phyloP scores from a whole-genome alignment of 2,797 vertebrate genomes.

The Cottoperca gobio region DNA sequence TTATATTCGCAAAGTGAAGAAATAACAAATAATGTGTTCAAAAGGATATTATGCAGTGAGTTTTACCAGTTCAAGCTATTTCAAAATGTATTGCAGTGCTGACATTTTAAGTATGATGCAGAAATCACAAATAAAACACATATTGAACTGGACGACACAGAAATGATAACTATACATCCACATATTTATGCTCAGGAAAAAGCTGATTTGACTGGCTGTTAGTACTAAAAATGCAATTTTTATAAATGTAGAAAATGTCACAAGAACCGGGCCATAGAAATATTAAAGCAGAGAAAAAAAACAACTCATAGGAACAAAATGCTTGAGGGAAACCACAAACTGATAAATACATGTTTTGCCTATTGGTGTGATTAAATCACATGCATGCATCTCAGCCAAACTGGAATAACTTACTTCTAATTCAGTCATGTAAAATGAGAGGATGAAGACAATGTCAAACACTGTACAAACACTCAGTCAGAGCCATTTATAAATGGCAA shows the following conservation, averaged over 20 bases:
- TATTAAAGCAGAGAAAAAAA: constrained; percentile 48
- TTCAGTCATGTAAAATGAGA: constrained; percentile 73
- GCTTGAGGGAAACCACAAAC: constrained; percentile 48
- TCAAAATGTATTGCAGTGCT: constrained; percentile 33
- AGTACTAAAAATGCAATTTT: constrained; percentile 40
- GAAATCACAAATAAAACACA: constrained; percentile 57
- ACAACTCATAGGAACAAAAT: constrained; percentile 41
- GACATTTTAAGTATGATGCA: constrained; percentile 30
- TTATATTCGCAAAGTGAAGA: constrained; percentile 62
- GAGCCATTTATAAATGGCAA: constrained; percentile 50
- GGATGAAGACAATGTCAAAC: constrained; percentile 56
- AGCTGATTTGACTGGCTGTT: constrained; percentile 25
- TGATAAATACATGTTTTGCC: constrained; percentile 63
- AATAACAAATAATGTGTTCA: constrained; percentile 56
- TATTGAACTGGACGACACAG: constrained; percentile 54
- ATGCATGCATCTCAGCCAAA: constrained; percentile 80
- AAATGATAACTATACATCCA: constrained; percentile 58
- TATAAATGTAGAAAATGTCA: constrained; percentile 62
- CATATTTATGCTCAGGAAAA: constrained; percentile 46
- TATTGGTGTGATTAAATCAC: constrained; percentile 70
- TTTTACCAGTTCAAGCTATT: constrained; percentile 42
- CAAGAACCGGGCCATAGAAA: constrained; percentile 47
- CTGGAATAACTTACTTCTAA: constrained; percentile 68
- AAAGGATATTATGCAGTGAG: constrained; percentile 38
- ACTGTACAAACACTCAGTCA: constrained; percentile 66